These are phyloP conservation scores for Hyla sarda DNA, from an alignment of 2,113 vertebrate species.

Conservation along the genomic window DNA sequence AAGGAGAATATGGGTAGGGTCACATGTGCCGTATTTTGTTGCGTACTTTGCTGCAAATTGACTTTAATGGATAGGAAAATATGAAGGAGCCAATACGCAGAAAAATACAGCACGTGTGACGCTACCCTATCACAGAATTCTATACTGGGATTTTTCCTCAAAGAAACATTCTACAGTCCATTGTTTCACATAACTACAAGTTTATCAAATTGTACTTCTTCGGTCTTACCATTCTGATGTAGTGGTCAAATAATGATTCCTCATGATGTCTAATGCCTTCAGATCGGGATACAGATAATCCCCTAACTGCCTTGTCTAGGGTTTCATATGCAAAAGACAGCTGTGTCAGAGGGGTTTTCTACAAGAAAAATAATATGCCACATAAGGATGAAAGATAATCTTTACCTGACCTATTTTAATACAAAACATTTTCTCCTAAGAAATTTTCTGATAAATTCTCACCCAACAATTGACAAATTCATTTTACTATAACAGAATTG, in stretches of 20 bases:
- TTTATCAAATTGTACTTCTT: background rate
- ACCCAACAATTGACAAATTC: conserved; percentile 18
- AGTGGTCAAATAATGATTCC: conserved; percentile 76
- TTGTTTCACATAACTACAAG: background rate
- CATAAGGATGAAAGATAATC: background rate
- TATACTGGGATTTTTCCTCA: no score
- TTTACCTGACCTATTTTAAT: background rate
- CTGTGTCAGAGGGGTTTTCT: conserved; percentile 77
- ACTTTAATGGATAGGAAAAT: no score
- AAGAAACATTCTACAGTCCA: no score
- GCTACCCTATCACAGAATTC: no score
- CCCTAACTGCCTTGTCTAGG: conserved; percentile 75
- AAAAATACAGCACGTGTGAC: no score
- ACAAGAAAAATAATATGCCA: conserved; percentile 61
- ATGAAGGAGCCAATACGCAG: no score
- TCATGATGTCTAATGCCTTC: conserved; percentile 65
- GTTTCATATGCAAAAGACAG: conserved; percentile 76
- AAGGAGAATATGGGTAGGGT: no score
- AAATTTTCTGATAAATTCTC: background rate
- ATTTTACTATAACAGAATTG: conserved; percentile 10
- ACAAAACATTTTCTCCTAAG: background rate
- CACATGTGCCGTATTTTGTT: no score
- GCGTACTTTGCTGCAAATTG: no score
- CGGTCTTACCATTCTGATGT: conserved; percentile 77
- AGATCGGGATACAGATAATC: conserved; percentile 69